Base-by-base conservation (phyloP, 2,888 invertebrate species). In the Phrixothrix hirtus region DNA sequence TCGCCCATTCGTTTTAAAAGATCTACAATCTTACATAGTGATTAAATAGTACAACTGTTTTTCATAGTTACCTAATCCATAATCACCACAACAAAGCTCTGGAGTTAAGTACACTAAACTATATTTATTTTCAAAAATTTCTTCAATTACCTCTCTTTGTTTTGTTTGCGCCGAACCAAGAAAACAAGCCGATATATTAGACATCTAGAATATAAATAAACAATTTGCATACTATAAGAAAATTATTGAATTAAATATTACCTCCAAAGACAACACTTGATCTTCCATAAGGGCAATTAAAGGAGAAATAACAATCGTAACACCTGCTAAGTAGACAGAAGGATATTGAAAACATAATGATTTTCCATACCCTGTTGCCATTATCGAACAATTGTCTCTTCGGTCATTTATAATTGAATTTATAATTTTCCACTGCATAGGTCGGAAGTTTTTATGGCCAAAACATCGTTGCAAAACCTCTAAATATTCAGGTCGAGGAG, bases 251-350 rank as follows among this genome's bases (percentile, higher is more conserved):
- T n/a, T n/a, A n/a, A n/a, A n/a, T n/a, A n/a, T 39, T 70, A 77
- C 82, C 73, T 77, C 75, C 37, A 87, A 67, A 1, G 81, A 77
- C 17, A 81, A 69, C 2, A 88, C 84, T 77, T 88, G 87, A 72
- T 88, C 87, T 68, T 87, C 82, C 87, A 88, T 87, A 12, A 87
- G 69, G 0, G 87, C 85, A 45, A 88, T 87, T 2, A 88, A 74
- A 1, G 87, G 87, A 3, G 86, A 86, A 35, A 88, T 78, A 2
- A 88, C 84, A 9, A 88, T 65, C 0, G 82, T 79, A 1, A 82
- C 64, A 51, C 81, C 77, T 45, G 77, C 62, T 37, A 72, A 55
- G 71, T 76, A 82, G 50, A 85, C 80, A 0, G 86, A 80, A 1
- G 86, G 86, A 70, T 76, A 86, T 70, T 88, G 87, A 68, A 82